Base-by-base conservation (phyloP, 2,888 invertebrate genomes). In the Patella ulyssiponensis region DNA sequence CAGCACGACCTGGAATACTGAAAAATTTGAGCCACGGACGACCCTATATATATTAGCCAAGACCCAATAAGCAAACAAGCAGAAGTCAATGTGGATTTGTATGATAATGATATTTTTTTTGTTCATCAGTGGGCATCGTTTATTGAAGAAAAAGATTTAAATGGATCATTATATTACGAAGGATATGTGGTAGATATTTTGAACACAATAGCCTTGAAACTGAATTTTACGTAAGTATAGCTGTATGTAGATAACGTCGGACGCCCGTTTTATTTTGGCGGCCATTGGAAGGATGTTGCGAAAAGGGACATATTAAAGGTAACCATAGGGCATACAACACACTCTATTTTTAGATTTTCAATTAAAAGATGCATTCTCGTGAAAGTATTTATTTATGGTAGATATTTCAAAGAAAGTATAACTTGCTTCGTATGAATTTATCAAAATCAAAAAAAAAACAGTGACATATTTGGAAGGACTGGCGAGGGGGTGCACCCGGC, bases 301-400 rank as follows among this genome's bases (percentile, higher is more conserved):
- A n/a, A 58, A 74, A 58, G 58, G 58, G 64, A 74, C 52, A 70
- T 70, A 33, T 70, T 17, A 44, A 33, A 33, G 33, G 70, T 33
- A 70, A 44, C 70, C 20, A 23, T 17, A 33, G 33, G 27, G 17
- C 20, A 1, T 23, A 44, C 12, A 17, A 44, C 27, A 71, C 5
- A 44, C 1, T 12, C 71, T 44, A 33, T 20, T 5, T 33, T 20
- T 71, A 4, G 9, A 12, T 27, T 74, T 51, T 33, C 23, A 33
- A 33, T 33, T 33, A 33, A 33, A 33, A 33, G 33, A 33, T 33
- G 33, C 33, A 33, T 33, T 33, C 33, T 33, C 33, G 33, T 33
- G 33, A 33, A 33, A 5, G 33, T 33, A 33, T 33, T 33, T 33
- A 33, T 33, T 33, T 33, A 33, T 33, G 33, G 33, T 33, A 33